Conservation (phyloP, 2,113 vertebrate genomes). For the Proterorhinus semilunaris region DNA sequence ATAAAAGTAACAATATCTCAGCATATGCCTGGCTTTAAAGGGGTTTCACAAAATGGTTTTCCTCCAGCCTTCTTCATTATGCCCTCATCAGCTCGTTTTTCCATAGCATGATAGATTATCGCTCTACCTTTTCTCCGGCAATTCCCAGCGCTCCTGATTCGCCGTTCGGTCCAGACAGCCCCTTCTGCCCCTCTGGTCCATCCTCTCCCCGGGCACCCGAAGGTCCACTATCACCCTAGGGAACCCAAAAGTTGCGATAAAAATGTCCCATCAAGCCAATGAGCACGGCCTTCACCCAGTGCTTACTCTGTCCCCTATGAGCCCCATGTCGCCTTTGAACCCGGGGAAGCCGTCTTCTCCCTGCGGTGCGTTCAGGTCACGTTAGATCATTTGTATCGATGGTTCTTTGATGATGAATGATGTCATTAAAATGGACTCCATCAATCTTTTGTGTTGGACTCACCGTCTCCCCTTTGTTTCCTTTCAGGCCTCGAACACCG, state of each 20-base stretch:
- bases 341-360: constrained; percentile 93
- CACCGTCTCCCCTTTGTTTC: constrained; percentile 90
- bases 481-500: constrained; percentile 86
- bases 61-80: background rate
- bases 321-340: constrained; percentile 87
- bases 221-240: constrained; percentile 80
- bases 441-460: constrained; percentile 41
- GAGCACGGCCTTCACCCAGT: background rate
- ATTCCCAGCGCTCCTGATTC: constrained; percentile 77
- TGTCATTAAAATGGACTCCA: constrained; percentile 16
- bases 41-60: background rate
- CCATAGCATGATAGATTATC: background rate
- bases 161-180: constrained; percentile 79
- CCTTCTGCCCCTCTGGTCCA: constrained; percentile 87
- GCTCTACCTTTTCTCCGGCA: constrained; percentile 86
- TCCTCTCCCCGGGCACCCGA: constrained; percentile 83
- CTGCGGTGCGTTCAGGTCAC: constrained; percentile 60
- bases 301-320: constrained; percentile 87
- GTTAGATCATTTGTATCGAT: constrained; percentile 12
- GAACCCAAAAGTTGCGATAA: background rate
- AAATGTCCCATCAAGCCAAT: background rate
- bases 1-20: constrained; percentile 14
- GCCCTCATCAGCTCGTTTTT: background rate
- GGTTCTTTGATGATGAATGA: constrained; percentile 18
- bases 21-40: background rate